phyloP scores from a whole-genome alignment of 1,140 invertebrate genomes.

The Pogonus chalceus region DNA sequence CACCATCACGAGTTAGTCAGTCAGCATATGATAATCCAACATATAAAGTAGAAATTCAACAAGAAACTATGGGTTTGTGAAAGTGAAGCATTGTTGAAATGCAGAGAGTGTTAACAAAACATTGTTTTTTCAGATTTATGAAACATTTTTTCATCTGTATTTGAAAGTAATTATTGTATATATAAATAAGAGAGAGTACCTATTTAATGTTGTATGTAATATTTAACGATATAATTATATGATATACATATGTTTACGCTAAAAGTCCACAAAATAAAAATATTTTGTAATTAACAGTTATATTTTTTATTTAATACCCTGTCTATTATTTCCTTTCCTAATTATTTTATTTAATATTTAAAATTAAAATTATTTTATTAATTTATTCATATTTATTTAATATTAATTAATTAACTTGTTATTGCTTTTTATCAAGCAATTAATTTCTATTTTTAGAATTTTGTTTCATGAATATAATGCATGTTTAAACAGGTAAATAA shows the following conservation, averaged over 20 bases:
- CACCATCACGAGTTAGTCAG: slow-evolving; percentile 53
- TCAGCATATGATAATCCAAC: slow-evolving; percentile 88
- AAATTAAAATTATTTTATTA: no score
- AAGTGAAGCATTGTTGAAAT: neutral
- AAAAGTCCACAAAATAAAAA: neutral
- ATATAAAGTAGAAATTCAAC: slow-evolving; percentile 86
- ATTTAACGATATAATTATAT: neutral
- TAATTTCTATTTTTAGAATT: no score
- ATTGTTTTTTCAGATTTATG: neutral
- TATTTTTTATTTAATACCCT: no score
- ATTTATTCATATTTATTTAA: no score
- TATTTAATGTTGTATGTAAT: slow-evolving; percentile 5
- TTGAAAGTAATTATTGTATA: slow-evolving; percentile 4
- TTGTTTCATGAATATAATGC: no score
- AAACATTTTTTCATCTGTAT: neutral
- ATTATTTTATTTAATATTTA: no score
- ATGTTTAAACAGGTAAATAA: no score
- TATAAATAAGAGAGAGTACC: slow-evolving; percentile 6
- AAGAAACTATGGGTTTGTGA: slow-evolving; percentile 77
- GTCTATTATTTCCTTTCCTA: no score
- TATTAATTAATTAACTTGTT: no score
- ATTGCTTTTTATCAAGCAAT: no score
- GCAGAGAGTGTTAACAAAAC: neutral
- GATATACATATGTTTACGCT: neutral
- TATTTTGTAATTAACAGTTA: neutral